Evolutionary conservation across 1,140 invertebrate genomes (phyloP).

Genomic region (Ostrea edulis): DNA sequence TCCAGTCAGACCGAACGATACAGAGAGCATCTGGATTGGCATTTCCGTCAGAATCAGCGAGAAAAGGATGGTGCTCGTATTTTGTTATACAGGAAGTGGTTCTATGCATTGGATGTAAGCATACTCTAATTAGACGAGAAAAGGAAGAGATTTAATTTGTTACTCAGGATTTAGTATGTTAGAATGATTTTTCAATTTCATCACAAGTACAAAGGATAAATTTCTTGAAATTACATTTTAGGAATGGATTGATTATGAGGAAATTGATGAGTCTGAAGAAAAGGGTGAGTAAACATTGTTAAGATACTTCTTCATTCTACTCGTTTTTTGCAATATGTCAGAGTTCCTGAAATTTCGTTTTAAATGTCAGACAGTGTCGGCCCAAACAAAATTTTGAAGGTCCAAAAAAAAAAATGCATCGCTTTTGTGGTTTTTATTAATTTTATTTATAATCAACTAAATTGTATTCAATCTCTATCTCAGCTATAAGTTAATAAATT

Average conservation of each 20-base stretch:
- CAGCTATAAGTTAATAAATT: too few species aligned
- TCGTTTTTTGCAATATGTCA: too few species aligned
- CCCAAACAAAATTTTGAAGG: too few species aligned
- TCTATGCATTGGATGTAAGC: conserved; percentile 87
- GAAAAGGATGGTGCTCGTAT: conserved; percentile 91
- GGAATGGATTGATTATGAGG: conserved; percentile 97
- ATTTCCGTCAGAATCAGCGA: conserved; percentile 94
- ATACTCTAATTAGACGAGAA: not conserved
- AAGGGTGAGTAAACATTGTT: conserved; percentile 83
- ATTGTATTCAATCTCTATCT: too few species aligned
- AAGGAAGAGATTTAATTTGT: not conserved
- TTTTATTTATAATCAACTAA: too few species aligned
- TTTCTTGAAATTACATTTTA: conserved; percentile 65
- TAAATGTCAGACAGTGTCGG: too few species aligned
- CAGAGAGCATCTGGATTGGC: conserved; percentile 97
- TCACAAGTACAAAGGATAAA: not conserved
- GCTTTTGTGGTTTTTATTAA: too few species aligned
- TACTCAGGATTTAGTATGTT: not conserved
- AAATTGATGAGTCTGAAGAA: conserved; percentile 95
- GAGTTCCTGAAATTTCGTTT: too few species aligned
- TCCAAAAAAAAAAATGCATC: too few species aligned
- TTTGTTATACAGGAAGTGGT: conserved; percentile 91
- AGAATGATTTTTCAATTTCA: too few species aligned
- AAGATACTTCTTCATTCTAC: too few species aligned
- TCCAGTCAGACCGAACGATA: conserved; percentile 91